Evolutionary conservation across 2,113 vertebrate species (phyloP).

Genomic region (Semicossyphus pulcher): DNA sequence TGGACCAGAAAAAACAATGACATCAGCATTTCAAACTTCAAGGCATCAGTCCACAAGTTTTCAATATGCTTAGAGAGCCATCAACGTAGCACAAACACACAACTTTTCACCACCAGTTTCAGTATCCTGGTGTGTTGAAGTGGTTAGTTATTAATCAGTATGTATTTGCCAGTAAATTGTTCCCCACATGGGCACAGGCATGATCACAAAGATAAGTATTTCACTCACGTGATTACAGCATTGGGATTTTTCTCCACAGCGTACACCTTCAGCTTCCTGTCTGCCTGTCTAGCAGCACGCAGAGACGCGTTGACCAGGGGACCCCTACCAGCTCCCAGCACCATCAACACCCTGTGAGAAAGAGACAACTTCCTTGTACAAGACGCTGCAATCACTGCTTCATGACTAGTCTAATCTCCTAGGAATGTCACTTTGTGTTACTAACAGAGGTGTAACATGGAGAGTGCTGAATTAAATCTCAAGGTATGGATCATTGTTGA

Average conservation of each 20-base stretch:
- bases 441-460: no score
- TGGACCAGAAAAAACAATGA: background rate
- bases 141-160: no score
- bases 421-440: no score
- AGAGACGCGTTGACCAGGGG: conserved; percentile 92
- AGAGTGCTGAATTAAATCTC: background rate
- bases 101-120: no score
- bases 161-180: background rate
- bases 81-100: no score
- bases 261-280: conserved; percentile 88
- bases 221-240: conserved; percentile 91
- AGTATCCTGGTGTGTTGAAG: background rate
- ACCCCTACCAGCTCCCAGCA: conserved; percentile 92
- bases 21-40: background rate
- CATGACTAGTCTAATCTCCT: background rate
- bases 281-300: conserved; percentile 89
- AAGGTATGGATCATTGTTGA: background rate
- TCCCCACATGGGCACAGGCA: background rate
- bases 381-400: background rate
- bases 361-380: background rate
- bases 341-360: conserved; percentile 88
- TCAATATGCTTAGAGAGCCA: no score
- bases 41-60: background rate
- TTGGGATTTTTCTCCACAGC: conserved; percentile 96
- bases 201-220: background rate